Base-by-base conservation (phyloP, 1,140 invertebrate species). In the Drosophila saltans region DNA sequence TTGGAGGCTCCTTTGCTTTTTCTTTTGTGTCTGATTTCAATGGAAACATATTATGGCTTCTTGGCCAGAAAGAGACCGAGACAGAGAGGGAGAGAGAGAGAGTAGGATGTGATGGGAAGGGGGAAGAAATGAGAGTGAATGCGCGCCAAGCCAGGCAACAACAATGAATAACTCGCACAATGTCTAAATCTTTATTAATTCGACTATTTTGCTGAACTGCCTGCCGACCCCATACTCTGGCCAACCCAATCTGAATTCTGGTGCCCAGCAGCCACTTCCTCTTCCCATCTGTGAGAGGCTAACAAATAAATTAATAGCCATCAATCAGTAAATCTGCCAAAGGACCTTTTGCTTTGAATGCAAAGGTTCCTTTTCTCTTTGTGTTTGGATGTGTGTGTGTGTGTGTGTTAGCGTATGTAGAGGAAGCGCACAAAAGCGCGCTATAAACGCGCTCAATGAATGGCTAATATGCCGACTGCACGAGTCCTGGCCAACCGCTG, bases 291-390 rank as follows among this genome's bases (percentile, higher is more conserved):
- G 55, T 43, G 55, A 52, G 67, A n/a, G 71, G 65, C 74, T 52
- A 78, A 89, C 85, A 89, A 89, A 89, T 89, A 84, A 89, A 89
- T 90, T 89, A 89, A 89, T 84, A 83, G 85, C 84, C 83, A 89
- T 89, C 84, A 89, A 89, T 89, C 85, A 88, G 84, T 84, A 88
- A 88, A 89, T 89, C 84, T 82, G 77, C 80, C 80, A 84, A 84
- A 81, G 80, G 77, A 89, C 80, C 80, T 88, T 88, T 78, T 78
- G 81, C 84, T 84, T 88, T 88, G 74, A 83, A 89, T 90, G 83
- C 77, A 75, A 80, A 86, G 64, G 76, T 72, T 84, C 63, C 36
- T 63, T 71, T 56, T 58, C 55, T 65, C 62, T 9, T 28, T 36
- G n/a, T 52, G 45, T 52, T 3, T 24, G 9, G 33, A 36, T 62